Conservation (phyloP, 2,113 vertebrate species). For the Sigmodon hispidus region DNA sequence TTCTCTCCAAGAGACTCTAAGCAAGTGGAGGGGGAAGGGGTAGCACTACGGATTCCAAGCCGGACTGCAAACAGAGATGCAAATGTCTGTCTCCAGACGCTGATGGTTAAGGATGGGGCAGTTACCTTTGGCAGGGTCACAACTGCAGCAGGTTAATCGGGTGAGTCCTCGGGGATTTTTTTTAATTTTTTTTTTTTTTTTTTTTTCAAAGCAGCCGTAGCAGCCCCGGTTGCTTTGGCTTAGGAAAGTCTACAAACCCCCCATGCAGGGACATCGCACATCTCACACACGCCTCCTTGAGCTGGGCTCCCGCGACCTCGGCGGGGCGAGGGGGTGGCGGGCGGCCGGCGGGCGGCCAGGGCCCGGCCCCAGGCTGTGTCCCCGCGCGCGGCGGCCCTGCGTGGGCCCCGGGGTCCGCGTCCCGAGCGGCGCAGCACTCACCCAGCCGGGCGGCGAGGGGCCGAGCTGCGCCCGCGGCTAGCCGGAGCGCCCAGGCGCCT, state of each 20-base stretch:
- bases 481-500: constrained; percentile 75
- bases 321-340: constrained; percentile 80
- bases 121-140: constrained; percentile 87
- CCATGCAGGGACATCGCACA: constrained; percentile 85
- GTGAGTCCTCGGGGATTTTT: constrained; percentile 84
- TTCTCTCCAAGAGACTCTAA: constrained; percentile 65
- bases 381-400: constrained; percentile 62
- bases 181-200: background rate
- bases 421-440: constrained; percentile 69
- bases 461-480: constrained; percentile 71
- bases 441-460: constrained; percentile 69
- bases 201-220: constrained; percentile 84
- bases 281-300: constrained; percentile 86
- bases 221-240: constrained; percentile 81
- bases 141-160: constrained; percentile 84
- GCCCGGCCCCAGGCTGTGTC: constrained; percentile 57
- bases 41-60: constrained; percentile 62
- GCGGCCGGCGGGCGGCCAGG: constrained; percentile 40
- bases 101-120: constrained; percentile 65
- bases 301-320: constrained; percentile 85
- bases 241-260: constrained; percentile 84
- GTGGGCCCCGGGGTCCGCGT: constrained; percentile 63
- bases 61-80: constrained; percentile 77
- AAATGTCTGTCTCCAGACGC: constrained; percentile 76
- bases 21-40: constrained; percentile 78